Conservation (phyloP, 2,113 vertebrate species). For the Aplodontia rufa region DNA sequence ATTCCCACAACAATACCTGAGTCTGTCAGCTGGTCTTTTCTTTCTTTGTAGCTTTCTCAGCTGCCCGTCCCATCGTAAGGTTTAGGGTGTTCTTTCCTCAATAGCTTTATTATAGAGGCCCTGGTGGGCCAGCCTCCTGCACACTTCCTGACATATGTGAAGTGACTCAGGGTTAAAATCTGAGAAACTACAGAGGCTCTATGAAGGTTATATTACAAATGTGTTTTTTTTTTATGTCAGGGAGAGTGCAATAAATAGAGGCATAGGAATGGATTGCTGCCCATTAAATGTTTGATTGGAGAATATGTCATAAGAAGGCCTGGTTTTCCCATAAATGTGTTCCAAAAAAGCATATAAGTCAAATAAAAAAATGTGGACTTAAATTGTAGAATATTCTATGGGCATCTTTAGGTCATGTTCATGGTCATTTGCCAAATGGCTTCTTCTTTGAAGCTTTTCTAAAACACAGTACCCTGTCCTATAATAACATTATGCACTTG, state of each 20-base stretch:
- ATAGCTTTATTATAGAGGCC: not conserved
- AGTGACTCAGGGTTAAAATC: not conserved
- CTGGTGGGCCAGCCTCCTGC: not conserved
- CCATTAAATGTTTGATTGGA: not conserved
- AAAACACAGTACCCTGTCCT: not conserved
- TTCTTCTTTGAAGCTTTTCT: slow-evolving; percentile 9
- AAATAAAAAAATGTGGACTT: not conserved
- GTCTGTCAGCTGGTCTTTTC: not conserved
- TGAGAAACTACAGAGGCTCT: not conserved
- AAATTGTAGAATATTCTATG: not conserved
- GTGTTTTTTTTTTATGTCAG: not conserved
- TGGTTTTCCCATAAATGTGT: slow-evolving; percentile 29
- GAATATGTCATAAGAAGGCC: slow-evolving; percentile 1
- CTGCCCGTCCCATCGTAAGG: not conserved
- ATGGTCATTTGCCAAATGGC: not conserved
- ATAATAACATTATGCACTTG: not conserved
- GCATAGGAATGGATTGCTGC: not conserved
- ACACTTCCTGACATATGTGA: not conserved
- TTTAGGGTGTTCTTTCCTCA: not conserved
- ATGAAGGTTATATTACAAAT: not conserved
- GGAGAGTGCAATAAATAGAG: slow-evolving; percentile 26
- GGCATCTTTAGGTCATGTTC: not conserved
- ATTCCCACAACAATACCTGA: not conserved
- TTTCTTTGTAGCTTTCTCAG: not conserved
- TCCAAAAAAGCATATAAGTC: not conserved